phyloP scores from a whole-genome alignment of 2,113 vertebrate species.

The Lophura nycthemera region DNA sequence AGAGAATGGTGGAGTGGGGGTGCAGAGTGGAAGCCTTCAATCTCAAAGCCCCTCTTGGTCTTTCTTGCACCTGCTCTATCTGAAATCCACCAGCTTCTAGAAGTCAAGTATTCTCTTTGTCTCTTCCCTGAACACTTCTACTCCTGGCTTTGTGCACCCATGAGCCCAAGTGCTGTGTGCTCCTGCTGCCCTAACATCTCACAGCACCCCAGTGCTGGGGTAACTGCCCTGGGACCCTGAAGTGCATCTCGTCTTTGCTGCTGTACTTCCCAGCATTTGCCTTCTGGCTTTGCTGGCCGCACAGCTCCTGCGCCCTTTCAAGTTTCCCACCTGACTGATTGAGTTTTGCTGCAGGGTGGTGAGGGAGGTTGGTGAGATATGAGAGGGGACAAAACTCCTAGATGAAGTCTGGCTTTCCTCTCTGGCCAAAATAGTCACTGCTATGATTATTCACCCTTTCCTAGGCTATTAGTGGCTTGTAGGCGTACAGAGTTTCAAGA shows the following conservation, averaged over 20 bases:
- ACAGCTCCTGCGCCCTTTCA: neutral
- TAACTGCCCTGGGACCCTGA: neutral
- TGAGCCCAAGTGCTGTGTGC: accelerated
- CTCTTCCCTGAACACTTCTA: neutral
- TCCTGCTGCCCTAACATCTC: neutral
- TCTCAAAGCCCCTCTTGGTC: neutral
- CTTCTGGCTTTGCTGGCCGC: neutral
- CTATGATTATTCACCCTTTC: conserved; percentile 43
- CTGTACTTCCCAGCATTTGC: neutral
- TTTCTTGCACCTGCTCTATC: accelerated
- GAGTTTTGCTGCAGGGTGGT: neutral
- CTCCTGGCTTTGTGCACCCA: accelerated
- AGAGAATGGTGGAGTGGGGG: accelerated
- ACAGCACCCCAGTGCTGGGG: neutral
- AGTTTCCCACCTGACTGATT: neutral
- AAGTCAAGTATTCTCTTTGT: neutral
- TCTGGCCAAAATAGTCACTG: conserved; percentile 18
- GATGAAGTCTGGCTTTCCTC: neutral
- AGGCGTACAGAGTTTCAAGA: neutral
- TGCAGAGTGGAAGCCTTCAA: neutral
- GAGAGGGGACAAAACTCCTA: conserved; percentile 3
- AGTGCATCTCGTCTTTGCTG: neutral
- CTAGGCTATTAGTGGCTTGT: conserved; percentile 10
- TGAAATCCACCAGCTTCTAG: neutral
- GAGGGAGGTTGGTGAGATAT: neutral